phyloP scores from a whole-genome alignment of 2,888 invertebrate genomes.

The Athripsodes cinereus region DNA sequence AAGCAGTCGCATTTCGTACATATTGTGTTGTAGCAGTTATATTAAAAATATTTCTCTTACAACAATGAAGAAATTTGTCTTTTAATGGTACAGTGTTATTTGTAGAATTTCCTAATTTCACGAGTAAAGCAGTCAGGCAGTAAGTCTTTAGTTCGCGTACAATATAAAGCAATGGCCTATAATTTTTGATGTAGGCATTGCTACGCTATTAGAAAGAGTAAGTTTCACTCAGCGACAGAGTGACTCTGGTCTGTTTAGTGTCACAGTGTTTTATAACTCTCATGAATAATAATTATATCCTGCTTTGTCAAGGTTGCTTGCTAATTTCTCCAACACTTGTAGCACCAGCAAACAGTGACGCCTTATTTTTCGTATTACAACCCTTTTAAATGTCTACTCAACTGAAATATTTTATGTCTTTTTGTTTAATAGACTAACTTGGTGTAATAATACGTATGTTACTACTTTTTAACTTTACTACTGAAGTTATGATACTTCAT shows the following conservation, averaged over 20 bases:
- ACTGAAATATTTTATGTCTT: background rate
- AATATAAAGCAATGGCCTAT: background rate
- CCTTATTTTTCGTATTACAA: background rate
- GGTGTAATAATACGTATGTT: too few species aligned
- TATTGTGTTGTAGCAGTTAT: background rate
- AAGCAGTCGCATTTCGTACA: background rate
- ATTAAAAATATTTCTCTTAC: background rate
- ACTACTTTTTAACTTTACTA: too few species aligned
- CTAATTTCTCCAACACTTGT: background rate
- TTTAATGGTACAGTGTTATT: background rate
- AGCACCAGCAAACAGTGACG: background rate
- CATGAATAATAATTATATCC: conserved; percentile 1
- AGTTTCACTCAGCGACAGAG: background rate
- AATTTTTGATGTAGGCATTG: background rate
- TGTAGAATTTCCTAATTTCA: background rate
- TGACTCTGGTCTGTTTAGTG: background rate
- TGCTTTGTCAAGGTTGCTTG: background rate
- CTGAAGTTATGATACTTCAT: too few species aligned
- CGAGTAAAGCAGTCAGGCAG: too few species aligned
- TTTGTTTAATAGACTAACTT: background rate
- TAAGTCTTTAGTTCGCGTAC: background rate
- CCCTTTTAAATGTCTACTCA: background rate
- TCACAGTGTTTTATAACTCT: background rate
- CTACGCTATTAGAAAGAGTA: too few species aligned
- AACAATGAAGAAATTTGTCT: background rate